Evolutionary conservation across 37 sponge, comb jelly and placozoan species (phyloP).

Genomic region (Petrosia ficiformis): DNA sequence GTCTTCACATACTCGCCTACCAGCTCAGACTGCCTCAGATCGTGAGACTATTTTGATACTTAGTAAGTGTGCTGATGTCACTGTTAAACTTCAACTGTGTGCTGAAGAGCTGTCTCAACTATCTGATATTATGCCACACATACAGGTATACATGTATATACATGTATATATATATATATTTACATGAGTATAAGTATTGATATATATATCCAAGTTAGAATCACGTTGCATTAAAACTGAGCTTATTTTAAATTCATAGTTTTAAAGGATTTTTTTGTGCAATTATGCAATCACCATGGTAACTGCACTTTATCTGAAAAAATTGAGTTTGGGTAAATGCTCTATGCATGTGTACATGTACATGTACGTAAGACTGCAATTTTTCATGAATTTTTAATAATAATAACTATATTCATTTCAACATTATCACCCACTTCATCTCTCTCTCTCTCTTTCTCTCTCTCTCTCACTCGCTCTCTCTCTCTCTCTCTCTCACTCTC

Average conservation of each 20-base stretch:
- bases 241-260: no score
- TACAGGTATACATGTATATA: slow-evolving; percentile 48
- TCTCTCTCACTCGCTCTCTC: no score
- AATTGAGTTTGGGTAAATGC: no score
- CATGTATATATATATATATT: neutral
- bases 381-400: neutral
- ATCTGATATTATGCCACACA: slow-evolving; percentile 61
- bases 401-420: neutral
- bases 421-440: neutral
- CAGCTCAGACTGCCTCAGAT: slow-evolving; percentile 53
- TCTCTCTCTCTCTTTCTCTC: neutral
- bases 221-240: no score
- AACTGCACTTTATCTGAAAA: no score
- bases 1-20: slow-evolving; percentile 70
- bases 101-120: slow-evolving; percentile 70
- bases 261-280: no score
- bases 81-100: slow-evolving; percentile 56
- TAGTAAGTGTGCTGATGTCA: slow-evolving; percentile 64
- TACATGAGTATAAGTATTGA: no score
- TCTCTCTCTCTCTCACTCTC: neutral
- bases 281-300: no score
- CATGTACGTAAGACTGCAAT: neutral
- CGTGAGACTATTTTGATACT: slow-evolving; percentile 61
- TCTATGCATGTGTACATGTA: neutral
- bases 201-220: neutral